phyloP scores from a whole-genome alignment of 2,888 invertebrate species.

The Cryptophagus acutangulus region DNA sequence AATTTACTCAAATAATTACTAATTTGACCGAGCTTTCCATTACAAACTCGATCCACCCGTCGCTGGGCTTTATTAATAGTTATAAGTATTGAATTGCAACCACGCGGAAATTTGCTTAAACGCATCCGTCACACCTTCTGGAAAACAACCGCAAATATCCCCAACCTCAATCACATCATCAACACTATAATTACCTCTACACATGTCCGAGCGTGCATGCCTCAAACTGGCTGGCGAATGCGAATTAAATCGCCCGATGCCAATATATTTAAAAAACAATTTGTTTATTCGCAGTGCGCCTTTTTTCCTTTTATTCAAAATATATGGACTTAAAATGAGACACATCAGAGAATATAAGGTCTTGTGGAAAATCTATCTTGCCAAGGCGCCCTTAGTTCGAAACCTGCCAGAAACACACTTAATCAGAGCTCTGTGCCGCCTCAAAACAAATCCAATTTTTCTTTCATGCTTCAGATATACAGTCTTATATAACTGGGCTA shows the following conservation, averaged over 20 bases:
- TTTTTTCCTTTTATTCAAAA: too few species aligned
- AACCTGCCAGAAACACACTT: constrained; percentile 42
- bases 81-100: constrained; percentile 27
- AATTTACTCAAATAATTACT: constrained; percentile 49
- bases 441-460: constrained; percentile 47
- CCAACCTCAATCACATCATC: too few species aligned
- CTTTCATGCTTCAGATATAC: constrained; percentile 24
- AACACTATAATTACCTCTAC: too few species aligned
- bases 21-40: constrained; percentile 50
- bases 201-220: too few species aligned
- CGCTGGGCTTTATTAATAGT: constrained; percentile 37
- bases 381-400: constrained; percentile 38
- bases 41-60: constrained; percentile 34
- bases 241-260: too few species aligned
- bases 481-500: too few species aligned
- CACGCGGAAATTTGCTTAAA: constrained; percentile 5
- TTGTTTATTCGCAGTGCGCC: too few species aligned
- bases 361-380: constrained; percentile 37
- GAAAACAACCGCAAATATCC: too few species aligned
- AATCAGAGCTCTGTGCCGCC: constrained; percentile 43
- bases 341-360: constrained; percentile 37
- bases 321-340: too few species aligned
- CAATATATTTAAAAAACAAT: too few species aligned
- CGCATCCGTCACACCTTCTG: too few species aligned
- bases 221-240: too few species aligned